phyloP scores from a whole-genome alignment of 1,140 invertebrate species.

The Stegodyphus mimosarum region DNA sequence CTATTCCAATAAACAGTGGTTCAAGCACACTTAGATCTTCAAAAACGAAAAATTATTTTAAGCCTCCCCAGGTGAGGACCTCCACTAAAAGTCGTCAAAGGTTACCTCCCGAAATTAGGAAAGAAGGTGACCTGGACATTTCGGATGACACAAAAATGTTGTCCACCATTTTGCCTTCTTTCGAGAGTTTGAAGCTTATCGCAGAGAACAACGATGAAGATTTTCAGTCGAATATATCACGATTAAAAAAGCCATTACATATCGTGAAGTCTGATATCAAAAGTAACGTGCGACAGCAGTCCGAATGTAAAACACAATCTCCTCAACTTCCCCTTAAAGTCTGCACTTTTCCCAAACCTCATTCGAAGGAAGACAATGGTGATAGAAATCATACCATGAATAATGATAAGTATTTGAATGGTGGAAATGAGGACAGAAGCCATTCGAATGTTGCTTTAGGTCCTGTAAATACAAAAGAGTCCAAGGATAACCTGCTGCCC shows the following conservation, averaged over 20 bases:
- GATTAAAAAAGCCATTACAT: not conserved
- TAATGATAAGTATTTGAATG: not conserved
- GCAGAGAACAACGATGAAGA: conserved; percentile 24
- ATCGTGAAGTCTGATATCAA: not conserved
- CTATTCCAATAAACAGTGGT: not conserved
- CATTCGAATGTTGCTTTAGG: not conserved
- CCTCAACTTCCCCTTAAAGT: conserved; percentile 11
- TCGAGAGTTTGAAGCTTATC: conserved; percentile 40
- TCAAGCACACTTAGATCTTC: conserved; percentile 46
- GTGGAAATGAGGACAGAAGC: not conserved
- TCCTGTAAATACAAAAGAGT: not conserved
- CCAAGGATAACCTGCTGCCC: not conserved
- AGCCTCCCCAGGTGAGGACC: conserved; percentile 48
- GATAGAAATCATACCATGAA: not conserved
- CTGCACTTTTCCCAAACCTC: conserved; percentile 4
- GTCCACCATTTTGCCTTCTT: conserved; percentile 33
- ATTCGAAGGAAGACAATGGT: not conserved
- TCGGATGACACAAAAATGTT: conserved; percentile 29
- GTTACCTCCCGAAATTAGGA: conserved; percentile 53
- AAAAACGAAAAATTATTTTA: conserved; percentile 54
- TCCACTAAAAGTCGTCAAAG: conserved; percentile 48
- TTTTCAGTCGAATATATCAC: not conserved
- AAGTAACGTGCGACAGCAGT: not conserved
- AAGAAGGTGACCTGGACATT: conserved; percentile 32
- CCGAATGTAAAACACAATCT: not conserved